Base-by-base conservation (phyloP, 2,113 vertebrate species). In the Gymnobelideus leadbeateri region DNA sequence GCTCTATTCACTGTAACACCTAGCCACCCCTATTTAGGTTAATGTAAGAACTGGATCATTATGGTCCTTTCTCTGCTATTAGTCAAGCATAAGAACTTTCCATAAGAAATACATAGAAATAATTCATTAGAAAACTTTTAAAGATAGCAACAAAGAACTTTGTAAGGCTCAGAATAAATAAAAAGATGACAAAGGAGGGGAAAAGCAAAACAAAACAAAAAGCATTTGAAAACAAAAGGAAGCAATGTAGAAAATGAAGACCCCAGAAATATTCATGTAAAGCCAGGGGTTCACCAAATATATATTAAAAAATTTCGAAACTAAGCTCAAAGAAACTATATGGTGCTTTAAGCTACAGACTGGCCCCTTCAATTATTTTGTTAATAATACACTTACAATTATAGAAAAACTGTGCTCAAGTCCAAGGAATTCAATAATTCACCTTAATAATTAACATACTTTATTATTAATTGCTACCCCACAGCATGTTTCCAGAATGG, bases 301-400 rank as follows among this genome's bases (percentile, higher is more conserved):
- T 43, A n/a, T 0, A n/a, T 43, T 19, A 37, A n/a, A 57, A 95
- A 84, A 57, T 57, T 68, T 96, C 96, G 14, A 96, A 97, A 94
- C 0, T 0, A 51, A 93, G 16, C 95, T 97, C 91, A 96, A 94
- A 93, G 90, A 96, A 91, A 92, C 91, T 96, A 96, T 94, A 54
- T 96, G 61, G 57, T 97, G 91, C 97, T 96, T 96, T 94, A 98
- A 97, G 95, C 97, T 90, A 95, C 90, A 77, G 24, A 31, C 12
- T 8, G 94, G 19, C 23, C 1, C 24, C n/a, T 94, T 93, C 68
- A 57, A 47, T 0, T 50, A 91, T 91, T 93, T 92, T 95, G 19
- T 26, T 90, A 50, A 3, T 91, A 50, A 95, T 90, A 50, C 1
- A 90, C 50, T 49, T 9, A 84, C 26, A 91, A 52, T 23, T 92